A percentile compares a stretch with the other conserved stretches of the same genome.
These are phyloP conservation scores for Onthophagus taurus DNA, from an alignment of 1,140 invertebrate genomes.

Conservation along the genomic window DNA sequence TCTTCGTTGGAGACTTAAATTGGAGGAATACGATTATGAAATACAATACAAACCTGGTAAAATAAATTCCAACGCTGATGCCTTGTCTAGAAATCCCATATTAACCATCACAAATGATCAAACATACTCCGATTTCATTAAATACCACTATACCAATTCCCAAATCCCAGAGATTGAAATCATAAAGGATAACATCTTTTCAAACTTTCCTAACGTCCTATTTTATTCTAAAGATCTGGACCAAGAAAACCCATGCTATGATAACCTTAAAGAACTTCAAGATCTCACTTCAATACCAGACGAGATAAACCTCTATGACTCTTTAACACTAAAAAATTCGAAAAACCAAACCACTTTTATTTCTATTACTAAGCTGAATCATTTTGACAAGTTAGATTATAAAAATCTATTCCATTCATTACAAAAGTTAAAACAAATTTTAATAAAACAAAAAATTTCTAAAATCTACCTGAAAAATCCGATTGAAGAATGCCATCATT, in stretches of 20 bases:
- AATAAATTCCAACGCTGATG: slow-evolving; percentile 13
- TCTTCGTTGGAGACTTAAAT: slow-evolving; percentile 27
- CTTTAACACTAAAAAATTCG: slow-evolving; percentile 16
- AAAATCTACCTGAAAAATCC: slow-evolving; percentile 14
- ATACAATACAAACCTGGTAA: slow-evolving; percentile 25
- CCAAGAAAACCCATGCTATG: slow-evolving; percentile 22
- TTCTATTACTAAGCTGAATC: slow-evolving; percentile 21
- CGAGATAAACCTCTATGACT: slow-evolving; percentile 16
- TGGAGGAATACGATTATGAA: slow-evolving; percentile 33
- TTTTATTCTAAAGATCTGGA: slow-evolving; percentile 28
- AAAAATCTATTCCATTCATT: slow-evolving; percentile 28
- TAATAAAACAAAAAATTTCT: neutral
- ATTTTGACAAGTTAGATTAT: slow-evolving; percentile 25
- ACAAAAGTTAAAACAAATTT: slow-evolving; percentile 12
- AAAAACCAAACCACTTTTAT: slow-evolving; percentile 22
- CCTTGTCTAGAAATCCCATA: too few species aligned
- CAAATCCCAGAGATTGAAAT: slow-evolving; percentile 19
- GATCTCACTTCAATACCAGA: slow-evolving; percentile 16
- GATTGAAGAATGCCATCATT: slow-evolving; percentile 10
- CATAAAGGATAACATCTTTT: slow-evolving; percentile 21
- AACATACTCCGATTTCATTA: too few species aligned
- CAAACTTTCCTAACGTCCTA: slow-evolving; percentile 22
- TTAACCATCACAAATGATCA: too few species aligned
- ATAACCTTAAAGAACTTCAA: slow-evolving; percentile 16
- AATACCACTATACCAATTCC: slow-evolving; percentile 26